Evolutionary conservation across 2,113 vertebrate genomes (phyloP), one percentile per base, ranked within the genome.

Genomic region (Dryoscopus gambensis): DNA sequence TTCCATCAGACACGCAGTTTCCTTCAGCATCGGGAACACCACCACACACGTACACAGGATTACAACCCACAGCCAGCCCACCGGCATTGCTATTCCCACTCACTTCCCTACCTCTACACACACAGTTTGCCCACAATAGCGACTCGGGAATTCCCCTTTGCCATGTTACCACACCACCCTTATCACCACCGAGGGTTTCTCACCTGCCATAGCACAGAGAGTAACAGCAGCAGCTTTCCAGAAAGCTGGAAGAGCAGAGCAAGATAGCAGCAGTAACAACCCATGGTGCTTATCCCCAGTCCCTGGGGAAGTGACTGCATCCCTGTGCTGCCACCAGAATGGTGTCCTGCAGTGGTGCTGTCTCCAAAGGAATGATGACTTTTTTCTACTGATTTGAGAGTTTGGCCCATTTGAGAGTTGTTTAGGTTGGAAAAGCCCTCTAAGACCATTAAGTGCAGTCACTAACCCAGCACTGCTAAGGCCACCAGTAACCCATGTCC

Each of bases 221-320:
- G 25, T 13, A 37, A 15, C 14, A 47, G 69, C 73, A 64, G 79
- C 77, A 56, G 50, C 59, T 70, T 69, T 37, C 47, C 74, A 39
- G 40, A 52, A 78, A 60, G 52, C 59, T 79, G 85, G 39, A 47
- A 44, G 24, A 52, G 35, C 31, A 6, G 35, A 92, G 40, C 42
- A 39, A 35, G 39, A 52, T 12, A 50, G 28, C 47, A 55, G 47
- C 67, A 56, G 22, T 6, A 25, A 33, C 21, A 60, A 18, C 7
- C 17, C 40, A 40, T 0, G 0, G 19, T 4, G 27, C 33, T 52
- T 1, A 1, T 13, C 68, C 30, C 7, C 4, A 5, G 4, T 2
- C 37, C 19, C 21, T 5, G 2, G 10, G 33, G 52, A 75, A 67
- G 37, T 1, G 0, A 39, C 33, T 7, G 17, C 65, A 44, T 25